Conservation (phyloP, 2,888 invertebrate genomes). For the Proisotoma minuta region DNA sequence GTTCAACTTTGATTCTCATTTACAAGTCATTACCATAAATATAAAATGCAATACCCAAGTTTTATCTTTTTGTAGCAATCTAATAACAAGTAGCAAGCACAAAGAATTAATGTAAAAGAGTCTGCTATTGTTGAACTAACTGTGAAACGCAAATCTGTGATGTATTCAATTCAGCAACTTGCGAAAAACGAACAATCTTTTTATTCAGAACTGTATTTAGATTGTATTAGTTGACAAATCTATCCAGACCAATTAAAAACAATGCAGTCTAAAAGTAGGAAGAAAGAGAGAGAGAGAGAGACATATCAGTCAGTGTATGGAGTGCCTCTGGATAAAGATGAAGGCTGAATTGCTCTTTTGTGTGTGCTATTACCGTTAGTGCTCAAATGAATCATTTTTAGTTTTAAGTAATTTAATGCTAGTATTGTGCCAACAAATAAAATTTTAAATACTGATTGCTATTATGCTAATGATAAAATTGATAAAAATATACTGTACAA, state of each 20-base stretch:
- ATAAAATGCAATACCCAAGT: no score
- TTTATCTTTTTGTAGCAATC: no score
- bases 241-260: no score
- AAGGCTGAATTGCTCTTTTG: no score
- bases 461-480: neutral
- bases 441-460: neutral
- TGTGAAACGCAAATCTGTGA: neutral
- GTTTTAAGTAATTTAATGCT: neutral
- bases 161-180: neutral
- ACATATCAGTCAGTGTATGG: no score
- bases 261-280: no score
- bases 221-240: no score
- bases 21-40: neutral
- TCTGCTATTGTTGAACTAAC: neutral
- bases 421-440: constrained; percentile 1
- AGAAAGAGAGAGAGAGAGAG: no score
- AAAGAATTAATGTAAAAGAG: neutral
- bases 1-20: neutral
- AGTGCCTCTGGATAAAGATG: no score
- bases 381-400: neutral
- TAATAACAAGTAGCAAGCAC: neutral
- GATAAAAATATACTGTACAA: constrained; percentile 1
- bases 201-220: no score
- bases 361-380: neutral
- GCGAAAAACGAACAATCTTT: neutral